A percentile compares a stretch with the other conserved stretches of the same genome.
Evolutionary conservation across 2,113 vertebrate species (phyloP).

Genomic region (Callipepla squamata): DNA sequence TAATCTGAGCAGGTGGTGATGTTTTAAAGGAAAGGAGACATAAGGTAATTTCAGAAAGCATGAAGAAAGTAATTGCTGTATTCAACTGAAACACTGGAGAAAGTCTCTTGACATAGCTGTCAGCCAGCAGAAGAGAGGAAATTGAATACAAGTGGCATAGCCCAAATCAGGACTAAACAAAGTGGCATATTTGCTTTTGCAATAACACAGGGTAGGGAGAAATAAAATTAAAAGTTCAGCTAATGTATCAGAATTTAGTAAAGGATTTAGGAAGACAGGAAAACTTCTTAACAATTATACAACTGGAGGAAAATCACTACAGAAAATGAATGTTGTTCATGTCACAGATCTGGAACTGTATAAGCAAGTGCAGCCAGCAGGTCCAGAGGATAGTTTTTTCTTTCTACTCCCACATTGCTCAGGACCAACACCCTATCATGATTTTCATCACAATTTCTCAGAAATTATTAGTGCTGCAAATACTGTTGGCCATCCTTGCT

Average conservation of each 20-base stretch:
- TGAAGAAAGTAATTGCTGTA: background rate
- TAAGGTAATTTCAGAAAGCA: background rate
- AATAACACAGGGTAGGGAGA: background rate
- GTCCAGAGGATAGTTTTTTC: too few relatives aligned
- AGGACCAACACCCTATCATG: too few relatives aligned
- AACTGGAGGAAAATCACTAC: background rate
- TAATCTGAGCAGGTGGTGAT: background rate
- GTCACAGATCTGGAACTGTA: background rate
- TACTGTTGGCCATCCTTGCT: background rate
- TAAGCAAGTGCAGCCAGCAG: too few relatives aligned
- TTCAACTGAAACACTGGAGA: background rate
- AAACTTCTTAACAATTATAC: background rate
- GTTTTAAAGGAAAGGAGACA: background rate
- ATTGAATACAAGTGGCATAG: background rate
- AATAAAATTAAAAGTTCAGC: background rate
- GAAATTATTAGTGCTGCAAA: too few relatives aligned
- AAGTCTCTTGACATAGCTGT: background rate
- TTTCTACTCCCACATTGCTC: too few relatives aligned
- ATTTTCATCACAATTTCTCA: too few relatives aligned
- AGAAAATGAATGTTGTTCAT: background rate
- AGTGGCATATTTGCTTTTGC: background rate
- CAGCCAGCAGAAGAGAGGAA: background rate
- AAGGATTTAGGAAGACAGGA: background rate
- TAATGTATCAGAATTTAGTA: background rate
- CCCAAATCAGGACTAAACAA: background rate